Evolutionary conservation across 2,113 vertebrate species (phyloP).

Genomic region (Tetrao urogallus): DNA sequence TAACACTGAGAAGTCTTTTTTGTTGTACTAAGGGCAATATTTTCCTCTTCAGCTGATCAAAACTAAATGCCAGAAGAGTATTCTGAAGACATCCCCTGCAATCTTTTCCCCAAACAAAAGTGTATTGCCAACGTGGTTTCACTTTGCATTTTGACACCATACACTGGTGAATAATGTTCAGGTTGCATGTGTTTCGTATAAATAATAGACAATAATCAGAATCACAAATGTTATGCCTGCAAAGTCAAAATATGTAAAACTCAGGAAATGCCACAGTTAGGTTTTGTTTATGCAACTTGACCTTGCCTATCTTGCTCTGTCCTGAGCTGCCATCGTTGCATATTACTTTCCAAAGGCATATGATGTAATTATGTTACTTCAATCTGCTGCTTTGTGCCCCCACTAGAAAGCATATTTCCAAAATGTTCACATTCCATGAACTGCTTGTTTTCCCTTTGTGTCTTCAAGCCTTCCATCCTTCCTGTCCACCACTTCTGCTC

Average conservation of each 20-base stretch:
- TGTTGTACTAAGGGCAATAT: neutral
- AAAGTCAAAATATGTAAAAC: neutral
- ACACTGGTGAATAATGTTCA: neutral
- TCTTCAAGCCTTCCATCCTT: neutral
- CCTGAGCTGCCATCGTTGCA: neutral
- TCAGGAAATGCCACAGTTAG: slow-evolving; percentile 51
- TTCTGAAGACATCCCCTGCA: neutral
- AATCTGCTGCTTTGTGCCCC: neutral
- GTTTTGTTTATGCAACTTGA: slow-evolving; percentile 1
- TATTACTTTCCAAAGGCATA: slow-evolving; percentile 21
- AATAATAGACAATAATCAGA: neutral
- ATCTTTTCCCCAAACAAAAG: neutral
- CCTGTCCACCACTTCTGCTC: neutral
- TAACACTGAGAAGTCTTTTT: neutral
- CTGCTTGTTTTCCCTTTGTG: neutral
- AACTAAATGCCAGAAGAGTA: neutral
- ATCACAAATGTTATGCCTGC: neutral
- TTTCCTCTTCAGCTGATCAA: slow-evolving; percentile 13
- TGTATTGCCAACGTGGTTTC: neutral
- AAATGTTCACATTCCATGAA: neutral
- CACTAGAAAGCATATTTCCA: neutral
- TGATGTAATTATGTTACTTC: neutral
- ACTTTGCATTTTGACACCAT: slow-evolving; percentile 21
- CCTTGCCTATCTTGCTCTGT: neutral
- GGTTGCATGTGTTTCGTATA: slow-evolving; percentile 35